Base-by-base conservation (phyloP, 2,797 vertebrate genomes). In the Tenualosa thibaudeaui region DNA sequence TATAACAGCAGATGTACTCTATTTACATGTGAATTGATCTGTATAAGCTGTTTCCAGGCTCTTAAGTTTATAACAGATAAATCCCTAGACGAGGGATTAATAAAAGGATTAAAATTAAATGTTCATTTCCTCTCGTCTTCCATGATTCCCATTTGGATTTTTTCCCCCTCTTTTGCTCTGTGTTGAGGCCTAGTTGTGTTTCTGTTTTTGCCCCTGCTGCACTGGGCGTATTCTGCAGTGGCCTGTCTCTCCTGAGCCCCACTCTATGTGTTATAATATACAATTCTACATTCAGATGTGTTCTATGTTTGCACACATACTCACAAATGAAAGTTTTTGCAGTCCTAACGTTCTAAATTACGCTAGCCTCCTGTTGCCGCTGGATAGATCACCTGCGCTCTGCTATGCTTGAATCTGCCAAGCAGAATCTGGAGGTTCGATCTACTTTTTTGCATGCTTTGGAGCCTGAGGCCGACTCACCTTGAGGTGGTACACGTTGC, bases 401-500 rank as follows among this genome's bases (percentile, higher is more conserved):
- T 22, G 6, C 54, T 19, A 56, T 22, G 19, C 54, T 56, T 5
- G 17, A 19, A 19, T 56, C 4, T 56, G 54, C 54, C 17, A 56
- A n/a, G 58, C 58, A 10, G 22, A 24, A 2, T 24, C n/a, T 9
- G 22, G 15, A 2, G 6, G 22, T 24, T 24, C 24, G 58, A n/a
- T 24, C 58, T 62, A n/a, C n/a, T 24, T 62, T 24, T 2, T 24
- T 58, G 19, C 56, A 58, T 24, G n/a, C 7, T 62, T 9, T 62
- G 13, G 19, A 17, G 17, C 3, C 68, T 3, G 15, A 75, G 68
- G 37, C 15, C 6, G 60, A 24, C 75, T 94, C 96, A 99, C 98
- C 98, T 99, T 99, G 94, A 99, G 97, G 96, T 99, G 98, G 95
- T 99, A 99, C 91, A 99, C 98, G 53, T 98, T 99, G 93, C 98